A percentile compares a stretch with the other conserved stretches of the same genome.
These are phyloP conservation scores for Rhingia rostrata DNA, from an alignment of 2,888 invertebrate genomes.

Conservation along the genomic window DNA sequence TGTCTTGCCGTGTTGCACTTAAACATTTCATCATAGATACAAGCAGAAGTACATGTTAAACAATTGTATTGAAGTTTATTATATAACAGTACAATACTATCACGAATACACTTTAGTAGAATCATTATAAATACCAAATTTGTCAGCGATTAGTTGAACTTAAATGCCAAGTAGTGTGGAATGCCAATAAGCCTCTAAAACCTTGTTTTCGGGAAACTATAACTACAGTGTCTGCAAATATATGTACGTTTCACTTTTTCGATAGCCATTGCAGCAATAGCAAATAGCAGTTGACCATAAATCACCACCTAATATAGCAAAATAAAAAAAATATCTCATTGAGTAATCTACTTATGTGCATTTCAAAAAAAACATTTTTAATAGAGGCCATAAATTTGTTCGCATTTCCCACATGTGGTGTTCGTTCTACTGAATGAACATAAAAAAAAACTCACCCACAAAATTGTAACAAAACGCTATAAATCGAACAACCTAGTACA, in stretches of 20 bases:
- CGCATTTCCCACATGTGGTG: conserved; percentile 43
- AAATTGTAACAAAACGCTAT: conserved; percentile 15
- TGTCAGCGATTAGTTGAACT: background rate
- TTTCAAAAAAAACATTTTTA: conserved; percentile 16
- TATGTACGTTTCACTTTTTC: too few relatives aligned
- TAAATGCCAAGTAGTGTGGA: background rate
- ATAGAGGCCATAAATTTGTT: conserved; percentile 39
- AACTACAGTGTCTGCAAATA: too few relatives aligned
- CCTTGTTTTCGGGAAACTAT: background rate
- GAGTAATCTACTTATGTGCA: conserved; percentile 1
- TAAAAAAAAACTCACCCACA: conserved; percentile 44
- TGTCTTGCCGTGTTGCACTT: conserved; percentile 1
- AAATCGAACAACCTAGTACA: conserved; percentile 5
- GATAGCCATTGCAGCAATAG: background rate
- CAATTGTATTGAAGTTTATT: too few relatives aligned
- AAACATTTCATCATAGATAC: background rate
- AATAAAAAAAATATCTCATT: background rate
- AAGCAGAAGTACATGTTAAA: background rate
- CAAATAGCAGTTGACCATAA: background rate
- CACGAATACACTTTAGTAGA: background rate
- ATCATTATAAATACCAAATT: background rate
- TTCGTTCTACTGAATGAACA: conserved; percentile 3
- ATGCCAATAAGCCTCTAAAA: background rate
- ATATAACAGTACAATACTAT: too few relatives aligned
- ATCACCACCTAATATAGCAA: background rate